These are phyloP conservation scores for Orthonychiurus folsomi DNA, from an alignment of 2,888 invertebrate species.

Conservation along the genomic window DNA sequence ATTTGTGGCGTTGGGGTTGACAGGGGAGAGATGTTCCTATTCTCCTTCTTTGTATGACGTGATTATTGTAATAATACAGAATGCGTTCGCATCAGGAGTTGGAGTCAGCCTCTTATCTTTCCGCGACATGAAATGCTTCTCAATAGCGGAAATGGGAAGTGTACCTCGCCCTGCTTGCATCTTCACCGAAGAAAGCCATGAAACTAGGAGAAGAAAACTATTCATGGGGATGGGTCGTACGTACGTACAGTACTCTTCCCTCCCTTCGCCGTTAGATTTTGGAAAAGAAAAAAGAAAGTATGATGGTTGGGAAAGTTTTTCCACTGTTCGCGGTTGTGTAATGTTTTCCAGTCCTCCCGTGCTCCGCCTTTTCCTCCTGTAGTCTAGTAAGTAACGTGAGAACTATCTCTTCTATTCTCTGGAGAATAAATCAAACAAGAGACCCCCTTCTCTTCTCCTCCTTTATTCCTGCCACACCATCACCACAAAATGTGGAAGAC, in stretches of 20 bases:
- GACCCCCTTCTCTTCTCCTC: constrained; percentile 9
- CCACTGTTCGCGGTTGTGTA: too few species aligned
- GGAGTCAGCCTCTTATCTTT: constrained; percentile 23
- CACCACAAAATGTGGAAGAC: background rate
- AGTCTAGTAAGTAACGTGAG: constrained; percentile 2
- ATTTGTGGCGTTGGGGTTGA: constrained; percentile 24
- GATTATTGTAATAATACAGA: constrained; percentile 30
- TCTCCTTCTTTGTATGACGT: constrained; percentile 31
- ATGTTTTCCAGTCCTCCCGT: too few species aligned
- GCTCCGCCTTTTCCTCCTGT: too few species aligned
- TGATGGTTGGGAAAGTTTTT: background rate
- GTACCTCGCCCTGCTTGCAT: too few species aligned
- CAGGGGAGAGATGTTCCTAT: constrained; percentile 27
- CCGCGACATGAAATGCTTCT: constrained; percentile 30
- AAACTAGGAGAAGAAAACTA: constrained; percentile 18
- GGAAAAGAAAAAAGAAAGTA: constrained; percentile 19
- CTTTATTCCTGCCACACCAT: background rate
- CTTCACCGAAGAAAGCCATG: constrained; percentile 11
- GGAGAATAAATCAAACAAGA: constrained; percentile 19
- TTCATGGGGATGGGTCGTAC: constrained; percentile 14
- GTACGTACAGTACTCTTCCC: too few species aligned
- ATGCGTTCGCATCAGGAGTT: background rate
- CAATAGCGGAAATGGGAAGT: constrained; percentile 21
- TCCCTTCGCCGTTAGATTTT: too few species aligned
- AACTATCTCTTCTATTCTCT: constrained; percentile 14